Evolutionary conservation across 2,113 vertebrate genomes (phyloP).

Genomic region (Hiodon alosoides): DNA sequence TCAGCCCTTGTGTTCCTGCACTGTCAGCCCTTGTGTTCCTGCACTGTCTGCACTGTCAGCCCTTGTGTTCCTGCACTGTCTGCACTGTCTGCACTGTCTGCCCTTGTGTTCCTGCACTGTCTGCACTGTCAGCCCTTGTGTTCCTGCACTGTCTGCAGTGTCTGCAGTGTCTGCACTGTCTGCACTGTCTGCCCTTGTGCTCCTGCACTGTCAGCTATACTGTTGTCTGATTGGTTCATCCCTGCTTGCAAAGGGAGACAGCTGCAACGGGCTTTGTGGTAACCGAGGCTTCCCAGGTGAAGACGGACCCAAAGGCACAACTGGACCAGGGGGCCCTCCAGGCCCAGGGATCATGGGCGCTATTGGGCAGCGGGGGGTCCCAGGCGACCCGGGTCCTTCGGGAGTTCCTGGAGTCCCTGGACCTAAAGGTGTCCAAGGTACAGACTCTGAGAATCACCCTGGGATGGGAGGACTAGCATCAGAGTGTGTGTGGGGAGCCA

Average conservation of each 20-base stretch:
- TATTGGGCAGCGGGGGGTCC: conserved; percentile 60
- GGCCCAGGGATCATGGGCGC: conserved; percentile 68
- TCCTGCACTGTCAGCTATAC: not conserved
- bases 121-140: too few relatives aligned
- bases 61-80: too few relatives aligned
- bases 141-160: too few relatives aligned
- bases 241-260: conserved; percentile 67
- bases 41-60: too few relatives aligned
- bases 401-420: conserved; percentile 70
- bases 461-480: not conserved
- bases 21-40: too few relatives aligned
- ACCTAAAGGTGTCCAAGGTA: conserved; percentile 67
- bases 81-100: too few relatives aligned
- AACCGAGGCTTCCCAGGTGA: conserved; percentile 64
- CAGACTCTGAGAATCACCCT: not conserved
- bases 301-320: conserved; percentile 63
- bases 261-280: conserved; percentile 12
- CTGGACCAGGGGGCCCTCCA: conserved; percentile 61
- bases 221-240: not conserved
- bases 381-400: conserved; percentile 66
- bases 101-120: too few relatives aligned
- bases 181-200: too few relatives aligned
- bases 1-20: too few relatives aligned
- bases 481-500: too few relatives aligned
- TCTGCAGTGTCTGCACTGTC: too few relatives aligned